Evolutionary conservation across 2,113 vertebrate species (phyloP).

Genomic region (Centropristis striata): DNA sequence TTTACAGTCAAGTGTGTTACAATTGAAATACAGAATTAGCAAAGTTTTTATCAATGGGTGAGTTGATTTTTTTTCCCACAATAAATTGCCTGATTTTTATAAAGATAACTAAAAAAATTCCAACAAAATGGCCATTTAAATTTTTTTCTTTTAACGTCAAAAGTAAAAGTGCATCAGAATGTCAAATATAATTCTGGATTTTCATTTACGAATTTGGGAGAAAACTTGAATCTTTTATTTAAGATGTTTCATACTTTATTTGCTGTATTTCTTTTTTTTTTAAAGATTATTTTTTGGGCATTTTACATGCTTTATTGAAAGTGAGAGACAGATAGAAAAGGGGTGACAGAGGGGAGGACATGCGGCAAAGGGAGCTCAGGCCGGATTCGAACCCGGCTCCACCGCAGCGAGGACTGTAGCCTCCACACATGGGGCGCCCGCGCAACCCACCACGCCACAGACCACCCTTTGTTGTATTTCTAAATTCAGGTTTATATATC

Average conservation of each 20-base stretch:
- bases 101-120: background rate
- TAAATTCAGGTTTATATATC: background rate
- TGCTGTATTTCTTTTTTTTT: too few relatives aligned
- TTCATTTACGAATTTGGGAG: background rate
- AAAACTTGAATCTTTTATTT: background rate
- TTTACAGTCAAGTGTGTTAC: background rate
- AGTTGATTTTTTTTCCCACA: background rate
- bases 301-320: too few relatives aligned
- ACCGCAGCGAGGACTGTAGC: too few relatives aligned
- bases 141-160: too few relatives aligned
- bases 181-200: background rate
- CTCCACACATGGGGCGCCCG: too few relatives aligned
- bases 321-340: too few relatives aligned
- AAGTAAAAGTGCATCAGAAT: background rate
- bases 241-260: background rate
- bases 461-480: too few relatives aligned
- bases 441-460: too few relatives aligned
- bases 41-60: background rate
- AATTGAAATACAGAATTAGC: background rate
- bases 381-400: too few relatives aligned
- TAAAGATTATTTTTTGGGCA: too few relatives aligned
- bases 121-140: background rate
- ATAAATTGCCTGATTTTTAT: background rate
- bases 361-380: too few relatives aligned
- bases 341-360: too few relatives aligned